Evolutionary conservation across 2,888 invertebrate genomes (phyloP).

Genomic region (Acronicta alni): DNA sequence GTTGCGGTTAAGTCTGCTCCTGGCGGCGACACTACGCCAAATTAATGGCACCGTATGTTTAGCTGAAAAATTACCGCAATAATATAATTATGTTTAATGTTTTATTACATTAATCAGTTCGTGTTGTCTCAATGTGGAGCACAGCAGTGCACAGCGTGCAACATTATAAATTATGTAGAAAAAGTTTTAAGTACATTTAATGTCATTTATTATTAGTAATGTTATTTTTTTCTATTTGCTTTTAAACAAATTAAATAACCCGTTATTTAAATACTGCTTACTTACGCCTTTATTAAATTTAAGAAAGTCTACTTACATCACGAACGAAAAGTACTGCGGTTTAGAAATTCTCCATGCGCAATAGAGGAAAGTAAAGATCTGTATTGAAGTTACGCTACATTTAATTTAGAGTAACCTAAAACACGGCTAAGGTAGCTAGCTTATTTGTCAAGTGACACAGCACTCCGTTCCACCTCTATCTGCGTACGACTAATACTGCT

Average conservation of each 20-base stretch:
- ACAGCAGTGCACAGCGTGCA: not conserved
- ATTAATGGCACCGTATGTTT: conserved; percentile 51
- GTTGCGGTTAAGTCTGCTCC: conserved; percentile 51
- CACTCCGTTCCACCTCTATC: conserved; percentile 4
- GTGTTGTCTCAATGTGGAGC: not conserved
- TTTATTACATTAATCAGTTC: conserved; percentile 18
- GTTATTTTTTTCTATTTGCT: not conserved
- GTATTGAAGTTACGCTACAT: no score
- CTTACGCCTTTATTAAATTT: no score
- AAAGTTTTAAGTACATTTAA: not conserved
- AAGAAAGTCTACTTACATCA: no score
- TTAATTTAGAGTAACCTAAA: not conserved
- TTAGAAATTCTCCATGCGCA: no score
- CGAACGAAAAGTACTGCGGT: no score
- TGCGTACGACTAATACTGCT: conserved; percentile 13
- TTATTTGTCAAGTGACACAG: conserved; percentile 13
- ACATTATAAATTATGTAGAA: no score
- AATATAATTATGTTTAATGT: conserved; percentile 32
- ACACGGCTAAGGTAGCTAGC: not conserved
- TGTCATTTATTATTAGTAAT: no score
- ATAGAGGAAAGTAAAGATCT: no score
- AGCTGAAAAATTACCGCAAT: conserved; percentile 48
- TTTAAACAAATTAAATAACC: no score
- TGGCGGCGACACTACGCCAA: conserved; percentile 46
- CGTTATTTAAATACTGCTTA: no score